Percentiles rank a stretch among this genome's conserved stretches.
phyloP scores from a whole-genome alignment of 2,797 vertebrate genomes.

The Melanotaenia boesemani region DNA sequence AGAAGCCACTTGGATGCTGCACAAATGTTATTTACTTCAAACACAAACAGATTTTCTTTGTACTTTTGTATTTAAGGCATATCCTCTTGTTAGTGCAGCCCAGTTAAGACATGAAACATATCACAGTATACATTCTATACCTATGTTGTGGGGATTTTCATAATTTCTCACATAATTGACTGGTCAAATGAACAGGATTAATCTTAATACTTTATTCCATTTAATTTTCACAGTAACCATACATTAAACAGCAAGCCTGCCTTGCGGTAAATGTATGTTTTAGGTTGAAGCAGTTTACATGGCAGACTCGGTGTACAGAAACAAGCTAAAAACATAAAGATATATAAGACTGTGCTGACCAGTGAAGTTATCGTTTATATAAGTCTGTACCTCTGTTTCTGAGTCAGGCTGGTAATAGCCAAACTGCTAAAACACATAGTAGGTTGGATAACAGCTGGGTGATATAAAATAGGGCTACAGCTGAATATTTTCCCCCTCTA shows the following conservation, averaged over 20 bases:
- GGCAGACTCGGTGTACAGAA: slow-evolving; percentile 15
- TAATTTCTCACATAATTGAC: slow-evolving; percentile 48
- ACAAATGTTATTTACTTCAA: not conserved
- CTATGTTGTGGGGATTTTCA: slow-evolving; percentile 13
- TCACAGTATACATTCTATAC: not conserved
- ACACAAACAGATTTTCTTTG: not conserved
- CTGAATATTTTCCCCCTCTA: too few species aligned
- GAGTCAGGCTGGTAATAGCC: too few species aligned
- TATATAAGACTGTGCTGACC: too few species aligned
- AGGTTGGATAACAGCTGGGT: too few species aligned
- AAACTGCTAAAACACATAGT: too few species aligned
- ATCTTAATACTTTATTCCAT: slow-evolving; percentile 50
- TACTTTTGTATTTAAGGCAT: not conserved
- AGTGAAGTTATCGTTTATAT: too few species aligned
- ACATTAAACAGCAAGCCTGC: slow-evolving; percentile 6
- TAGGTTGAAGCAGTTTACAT: slow-evolving; percentile 41
- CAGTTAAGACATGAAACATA: not conserved
- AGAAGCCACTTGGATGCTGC: not conserved
- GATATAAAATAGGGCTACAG: too few species aligned
- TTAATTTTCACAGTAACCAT: slow-evolving; percentile 43
- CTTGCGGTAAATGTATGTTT: slow-evolving; percentile 59
- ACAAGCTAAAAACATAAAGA: slow-evolving; percentile 6
- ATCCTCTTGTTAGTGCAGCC: not conserved
- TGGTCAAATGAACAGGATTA: slow-evolving; percentile 36
- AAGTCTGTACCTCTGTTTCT: too few species aligned